phyloP scores from a whole-genome alignment of 2,888 invertebrate genomes.

The Dexiosoma caninum region DNA sequence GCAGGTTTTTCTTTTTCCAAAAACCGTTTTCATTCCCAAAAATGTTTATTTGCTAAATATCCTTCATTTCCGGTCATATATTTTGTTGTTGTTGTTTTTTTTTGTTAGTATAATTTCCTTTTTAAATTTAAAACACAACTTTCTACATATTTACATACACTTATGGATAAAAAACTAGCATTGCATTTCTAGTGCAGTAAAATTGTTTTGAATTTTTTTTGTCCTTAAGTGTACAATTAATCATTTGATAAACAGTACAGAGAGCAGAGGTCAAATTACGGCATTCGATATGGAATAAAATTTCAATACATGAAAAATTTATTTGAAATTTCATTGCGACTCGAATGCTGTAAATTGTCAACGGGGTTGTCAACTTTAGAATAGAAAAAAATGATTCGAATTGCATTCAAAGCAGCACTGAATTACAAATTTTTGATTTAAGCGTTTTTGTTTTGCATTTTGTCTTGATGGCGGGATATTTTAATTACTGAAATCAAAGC shows the following conservation, averaged over 20 bases:
- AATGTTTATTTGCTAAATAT: constrained; percentile 33
- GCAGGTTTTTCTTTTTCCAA: neutral
- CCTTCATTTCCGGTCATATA: neutral
- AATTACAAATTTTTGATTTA: no score
- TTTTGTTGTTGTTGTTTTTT: neutral
- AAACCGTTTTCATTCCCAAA: constrained; percentile 19
- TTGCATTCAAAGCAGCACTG: no score
- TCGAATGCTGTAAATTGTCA: no score
- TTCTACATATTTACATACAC: constrained; percentile 54
- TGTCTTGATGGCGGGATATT: no score
- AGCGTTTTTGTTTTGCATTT: no score
- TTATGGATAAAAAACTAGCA: constrained; percentile 26
- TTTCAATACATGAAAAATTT: no score
- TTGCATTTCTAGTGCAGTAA: neutral
- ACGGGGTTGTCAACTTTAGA: no score
- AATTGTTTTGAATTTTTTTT: constrained; percentile 27
- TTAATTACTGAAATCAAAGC: no score
- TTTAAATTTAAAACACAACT: constrained; percentile 44
- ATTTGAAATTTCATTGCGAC: no score
- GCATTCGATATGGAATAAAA: no score
- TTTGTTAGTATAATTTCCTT: neutral
- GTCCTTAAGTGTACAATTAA: constrained; percentile 37
- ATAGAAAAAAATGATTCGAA: no score
- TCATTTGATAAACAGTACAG: neutral
- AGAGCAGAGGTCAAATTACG: neutral